Base-by-base conservation (phyloP, 2,888 invertebrate species). In the Andrena flavipes region DNA sequence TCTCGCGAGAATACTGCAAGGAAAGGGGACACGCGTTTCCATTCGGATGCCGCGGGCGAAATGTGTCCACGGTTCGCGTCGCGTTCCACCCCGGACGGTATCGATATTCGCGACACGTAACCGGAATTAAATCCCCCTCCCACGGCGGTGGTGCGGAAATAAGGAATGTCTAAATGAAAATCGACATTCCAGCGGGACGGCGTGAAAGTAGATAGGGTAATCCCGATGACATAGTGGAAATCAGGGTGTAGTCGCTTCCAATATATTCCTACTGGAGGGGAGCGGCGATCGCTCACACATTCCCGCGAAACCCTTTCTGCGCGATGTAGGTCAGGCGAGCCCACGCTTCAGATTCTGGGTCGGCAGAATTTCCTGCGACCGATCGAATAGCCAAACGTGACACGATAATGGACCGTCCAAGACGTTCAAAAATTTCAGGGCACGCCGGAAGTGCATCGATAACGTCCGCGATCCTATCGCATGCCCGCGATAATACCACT, bases 121-220 rank as follows among this genome's bases (percentile, higher is more conserved):
- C 33, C 60, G 64, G 72, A 64, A 72, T 81, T 69, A 69, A 69
- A 82, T 82, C 81, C 69, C 59, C 42, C 68, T 54, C 7, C 29
- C 20, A 8, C 8, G 54, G 2, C 20, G 8, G 23, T 10, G 56
- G 42, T 23, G 62, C 49, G 70, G 63, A 82, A 82, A 82, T 76
- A 68, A 82, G 79, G 79, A 78, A 84, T 80, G 85, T 87, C 77
- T 78, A 80, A 87, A 78, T 82, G 87, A 87, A 84, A 82, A 82
- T 87, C 80, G 82, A 82, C 87, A 65, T 87, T 80, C 77, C 84
- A 20, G 49, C 69, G 54, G 26, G 29, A 51, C 30, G 56, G 67
- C 42, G 69, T 65, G 54, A 78, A 82, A 80, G 74, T 73, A 60
- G 87, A 87, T 82, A 87, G 80, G 85, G 87, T 84, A 87, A 87